phyloP scores from a whole-genome alignment of 1,140 invertebrate species.

The Limonius californicus region DNA sequence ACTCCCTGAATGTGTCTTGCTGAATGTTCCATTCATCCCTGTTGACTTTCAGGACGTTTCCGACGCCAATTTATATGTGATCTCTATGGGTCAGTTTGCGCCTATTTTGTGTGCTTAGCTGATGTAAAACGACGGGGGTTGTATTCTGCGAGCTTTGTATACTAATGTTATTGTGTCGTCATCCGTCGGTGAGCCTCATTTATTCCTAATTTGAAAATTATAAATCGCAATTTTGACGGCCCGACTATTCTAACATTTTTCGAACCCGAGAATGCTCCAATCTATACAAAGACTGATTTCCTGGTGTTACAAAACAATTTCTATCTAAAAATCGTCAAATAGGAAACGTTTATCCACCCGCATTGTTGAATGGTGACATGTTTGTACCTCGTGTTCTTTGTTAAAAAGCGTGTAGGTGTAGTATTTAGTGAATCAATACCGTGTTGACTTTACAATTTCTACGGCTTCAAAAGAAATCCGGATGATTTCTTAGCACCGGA shows the following conservation, averaged over 20 bases:
- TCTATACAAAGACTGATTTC: neutral
- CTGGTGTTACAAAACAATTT: neutral
- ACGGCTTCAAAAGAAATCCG: slow-evolving; percentile 3
- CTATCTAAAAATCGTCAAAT: neutral
- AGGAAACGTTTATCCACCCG: neutral
- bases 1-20: neutral
- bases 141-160: neutral
- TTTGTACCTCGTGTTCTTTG: slow-evolving; percentile 32
- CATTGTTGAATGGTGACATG: slow-evolving; percentile 23
- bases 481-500: slow-evolving; percentile 16
- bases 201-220: slow-evolving; percentile 7
- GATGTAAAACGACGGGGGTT: slow-evolving; percentile 8
- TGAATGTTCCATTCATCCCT: slow-evolving; percentile 6
- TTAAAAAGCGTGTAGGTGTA: slow-evolving; percentile 30
- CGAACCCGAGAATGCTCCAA: too few species aligned
- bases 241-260: too few species aligned
- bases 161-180: neutral
- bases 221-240: neutral
- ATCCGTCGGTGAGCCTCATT: neutral
- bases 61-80: slow-evolving; percentile 13
- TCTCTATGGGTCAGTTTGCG: slow-evolving; percentile 9
- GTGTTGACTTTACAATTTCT: slow-evolving; percentile 33
- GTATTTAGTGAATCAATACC: slow-evolving; percentile 32
- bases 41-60: slow-evolving; percentile 16
- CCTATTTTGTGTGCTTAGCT: slow-evolving; percentile 4